Evolutionary conservation across 2,113 vertebrate genomes (phyloP).

Genomic region (Myanophis thanlyinensis): DNA sequence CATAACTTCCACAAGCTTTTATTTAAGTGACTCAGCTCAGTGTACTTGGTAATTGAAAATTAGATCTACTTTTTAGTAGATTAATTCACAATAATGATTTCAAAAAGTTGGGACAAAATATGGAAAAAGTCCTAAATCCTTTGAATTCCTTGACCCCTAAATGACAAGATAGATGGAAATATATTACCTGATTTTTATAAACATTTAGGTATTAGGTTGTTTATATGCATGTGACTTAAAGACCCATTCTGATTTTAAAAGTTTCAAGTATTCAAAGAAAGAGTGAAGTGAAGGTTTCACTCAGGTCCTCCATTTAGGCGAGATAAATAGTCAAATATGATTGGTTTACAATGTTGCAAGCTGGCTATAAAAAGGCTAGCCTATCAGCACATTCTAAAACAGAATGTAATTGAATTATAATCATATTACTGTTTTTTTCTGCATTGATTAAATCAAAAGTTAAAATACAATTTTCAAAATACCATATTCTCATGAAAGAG

Average conservation of each 20-base stretch:
- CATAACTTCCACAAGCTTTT: neutral
- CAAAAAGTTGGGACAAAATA: neutral
- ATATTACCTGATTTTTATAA: neutral
- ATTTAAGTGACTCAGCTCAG: neutral
- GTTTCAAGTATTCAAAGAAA: too few relatives aligned
- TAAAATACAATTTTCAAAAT: neutral
- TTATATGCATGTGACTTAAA: neutral
- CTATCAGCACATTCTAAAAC: neutral
- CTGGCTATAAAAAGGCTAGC: too few relatives aligned
- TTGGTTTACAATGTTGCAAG: too few relatives aligned
- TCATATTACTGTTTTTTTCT: neutral
- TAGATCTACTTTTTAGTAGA: neutral
- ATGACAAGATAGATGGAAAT: neutral
- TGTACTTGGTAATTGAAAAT: neutral
- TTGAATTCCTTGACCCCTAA: neutral
- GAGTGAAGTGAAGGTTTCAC: too few relatives aligned
- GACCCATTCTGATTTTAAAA: neutral
- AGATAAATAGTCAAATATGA: too few relatives aligned
- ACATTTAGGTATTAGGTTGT: neutral
- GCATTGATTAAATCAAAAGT: neutral
- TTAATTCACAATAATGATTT: neutral
- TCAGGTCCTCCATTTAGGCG: too few relatives aligned
- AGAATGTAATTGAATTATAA: neutral
- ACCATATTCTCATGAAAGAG: neutral
- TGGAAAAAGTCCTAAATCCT: neutral